Percentiles rank a stretch among this genome's conserved stretches.
Conservation (phyloP, 2,888 invertebrate species). For the Microplitis manilae region DNA sequence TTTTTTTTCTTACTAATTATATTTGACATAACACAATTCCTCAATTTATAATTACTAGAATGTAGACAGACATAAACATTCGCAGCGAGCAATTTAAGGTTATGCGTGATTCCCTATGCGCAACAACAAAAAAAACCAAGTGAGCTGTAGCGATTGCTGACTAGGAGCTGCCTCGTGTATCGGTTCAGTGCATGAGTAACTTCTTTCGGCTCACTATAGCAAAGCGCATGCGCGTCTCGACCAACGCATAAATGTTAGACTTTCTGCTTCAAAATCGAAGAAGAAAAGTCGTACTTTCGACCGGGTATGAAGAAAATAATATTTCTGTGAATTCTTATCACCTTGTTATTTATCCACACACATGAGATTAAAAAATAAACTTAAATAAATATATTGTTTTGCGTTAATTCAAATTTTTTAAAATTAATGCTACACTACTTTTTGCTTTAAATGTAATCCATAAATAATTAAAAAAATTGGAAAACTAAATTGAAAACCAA, state of each 20-base stretch:
- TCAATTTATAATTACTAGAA: not conserved
- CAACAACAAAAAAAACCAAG: not conserved
- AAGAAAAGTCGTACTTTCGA: not conserved
- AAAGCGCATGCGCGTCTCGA: not conserved
- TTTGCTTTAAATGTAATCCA: too few species aligned
- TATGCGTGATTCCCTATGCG: too few species aligned
- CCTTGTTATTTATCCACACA: too few species aligned
- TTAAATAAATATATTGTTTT: too few species aligned
- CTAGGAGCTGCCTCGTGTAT: not conserved
- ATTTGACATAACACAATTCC: not conserved
- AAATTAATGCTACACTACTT: too few species aligned
- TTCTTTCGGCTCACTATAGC: not conserved
- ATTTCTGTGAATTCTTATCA: too few species aligned
- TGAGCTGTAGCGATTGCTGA: not conserved
- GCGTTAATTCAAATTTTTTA: too few species aligned
- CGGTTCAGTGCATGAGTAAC: not conserved
- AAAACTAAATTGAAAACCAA: not conserved
- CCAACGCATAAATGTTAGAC: not conserved
- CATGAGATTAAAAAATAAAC: too few species aligned
- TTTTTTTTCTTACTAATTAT: not conserved
- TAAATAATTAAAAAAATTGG: conserved; percentile 9
- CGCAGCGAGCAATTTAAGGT: not conserved
- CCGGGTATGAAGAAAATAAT: not conserved
- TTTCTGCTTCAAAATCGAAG: not conserved
- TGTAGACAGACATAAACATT: not conserved